Percentiles rank a stretch among this genome's conserved stretches.
Conservation (phyloP, 2,113 vertebrate genomes). For the Edolisoma coerulescens region DNA sequence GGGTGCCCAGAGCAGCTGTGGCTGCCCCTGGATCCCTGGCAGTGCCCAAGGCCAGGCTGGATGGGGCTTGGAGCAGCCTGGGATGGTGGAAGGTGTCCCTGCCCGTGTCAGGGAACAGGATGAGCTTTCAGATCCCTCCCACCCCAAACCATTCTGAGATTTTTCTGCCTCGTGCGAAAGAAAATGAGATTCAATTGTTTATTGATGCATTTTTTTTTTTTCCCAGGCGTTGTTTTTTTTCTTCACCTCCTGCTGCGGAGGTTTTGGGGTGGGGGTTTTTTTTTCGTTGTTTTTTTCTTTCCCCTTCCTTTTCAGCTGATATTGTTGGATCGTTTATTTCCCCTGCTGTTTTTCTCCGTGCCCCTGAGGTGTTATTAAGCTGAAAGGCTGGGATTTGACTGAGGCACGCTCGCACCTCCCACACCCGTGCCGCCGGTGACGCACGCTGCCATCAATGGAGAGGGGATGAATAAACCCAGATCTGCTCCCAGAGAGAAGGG, state of each 20-base stretch:
- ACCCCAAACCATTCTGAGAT: background rate
- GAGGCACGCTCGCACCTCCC: conserved; percentile 42
- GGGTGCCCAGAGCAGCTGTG: background rate
- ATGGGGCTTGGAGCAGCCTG: fast-evolving
- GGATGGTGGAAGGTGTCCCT: background rate
- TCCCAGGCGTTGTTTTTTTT: background rate
- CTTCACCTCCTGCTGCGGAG: background rate
- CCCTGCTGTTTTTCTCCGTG: background rate
- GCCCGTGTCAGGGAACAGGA: background rate
- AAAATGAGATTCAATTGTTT: background rate
- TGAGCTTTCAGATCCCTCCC: background rate
- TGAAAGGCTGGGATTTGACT: conserved; percentile 27
- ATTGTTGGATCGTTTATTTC: background rate
- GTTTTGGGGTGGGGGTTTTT: background rate
- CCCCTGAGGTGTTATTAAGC: conserved; percentile 11
- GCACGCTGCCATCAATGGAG: background rate
- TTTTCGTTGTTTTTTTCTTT: background rate
- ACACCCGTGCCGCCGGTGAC: conserved; percentile 5
- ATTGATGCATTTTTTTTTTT: background rate
- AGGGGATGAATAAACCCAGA: conserved; percentile 36
- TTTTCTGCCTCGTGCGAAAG: background rate
- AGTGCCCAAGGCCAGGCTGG: background rate
- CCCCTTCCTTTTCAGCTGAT: background rate
- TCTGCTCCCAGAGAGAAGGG: background rate
- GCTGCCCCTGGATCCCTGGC: background rate